Evolutionary conservation across 2,888 invertebrate genomes (phyloP).

Genomic region (Drosophila mimetica): DNA sequence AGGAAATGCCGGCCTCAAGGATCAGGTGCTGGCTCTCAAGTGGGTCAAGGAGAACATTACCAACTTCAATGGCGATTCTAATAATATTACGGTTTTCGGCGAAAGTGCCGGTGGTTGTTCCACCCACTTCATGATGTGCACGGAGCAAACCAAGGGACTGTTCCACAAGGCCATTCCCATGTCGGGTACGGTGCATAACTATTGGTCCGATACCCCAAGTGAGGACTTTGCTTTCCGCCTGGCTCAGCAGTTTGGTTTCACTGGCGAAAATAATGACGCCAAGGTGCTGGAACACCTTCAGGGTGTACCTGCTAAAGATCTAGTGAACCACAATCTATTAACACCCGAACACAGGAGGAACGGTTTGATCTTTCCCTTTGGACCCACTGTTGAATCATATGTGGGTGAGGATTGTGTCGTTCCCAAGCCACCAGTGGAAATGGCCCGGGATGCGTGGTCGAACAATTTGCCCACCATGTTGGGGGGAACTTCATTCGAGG

Average conservation of each 20-base stretch:
- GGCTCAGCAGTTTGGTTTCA: constrained; percentile 79
- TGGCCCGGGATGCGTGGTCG: constrained; percentile 81
- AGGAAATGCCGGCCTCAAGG: constrained; percentile 86
- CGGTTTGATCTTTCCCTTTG: constrained; percentile 72
- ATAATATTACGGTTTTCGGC: constrained; percentile 85
- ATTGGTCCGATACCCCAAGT: constrained; percentile 74
- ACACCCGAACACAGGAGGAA: constrained; percentile 71
- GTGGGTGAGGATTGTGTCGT: constrained; percentile 75
- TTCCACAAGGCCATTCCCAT: constrained; percentile 82
- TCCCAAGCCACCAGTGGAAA: constrained; percentile 69
- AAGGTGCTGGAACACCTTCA: constrained; percentile 82
- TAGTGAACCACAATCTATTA: constrained; percentile 72
- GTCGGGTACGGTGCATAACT: constrained; percentile 79
- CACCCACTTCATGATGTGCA: constrained; percentile 84
- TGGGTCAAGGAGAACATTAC: constrained; percentile 85
- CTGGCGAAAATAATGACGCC: constrained; percentile 80
- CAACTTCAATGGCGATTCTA: constrained; percentile 85
- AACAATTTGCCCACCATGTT: constrained; percentile 79
- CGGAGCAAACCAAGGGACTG: constrained; percentile 84
- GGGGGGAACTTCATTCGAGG: constrained; percentile 82
- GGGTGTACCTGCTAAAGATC: constrained; percentile 69
- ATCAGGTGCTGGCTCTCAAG: constrained; percentile 85
- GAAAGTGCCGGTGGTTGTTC: constrained; percentile 85
- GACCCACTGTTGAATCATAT: constrained; percentile 81
- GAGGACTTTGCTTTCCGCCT: constrained; percentile 77